Percentiles rank a stretch among this genome's conserved stretches.
These are phyloP conservation scores for Bombyx mori DNA, from an alignment of 1,140 invertebrate genomes.

Conservation along the genomic window DNA sequence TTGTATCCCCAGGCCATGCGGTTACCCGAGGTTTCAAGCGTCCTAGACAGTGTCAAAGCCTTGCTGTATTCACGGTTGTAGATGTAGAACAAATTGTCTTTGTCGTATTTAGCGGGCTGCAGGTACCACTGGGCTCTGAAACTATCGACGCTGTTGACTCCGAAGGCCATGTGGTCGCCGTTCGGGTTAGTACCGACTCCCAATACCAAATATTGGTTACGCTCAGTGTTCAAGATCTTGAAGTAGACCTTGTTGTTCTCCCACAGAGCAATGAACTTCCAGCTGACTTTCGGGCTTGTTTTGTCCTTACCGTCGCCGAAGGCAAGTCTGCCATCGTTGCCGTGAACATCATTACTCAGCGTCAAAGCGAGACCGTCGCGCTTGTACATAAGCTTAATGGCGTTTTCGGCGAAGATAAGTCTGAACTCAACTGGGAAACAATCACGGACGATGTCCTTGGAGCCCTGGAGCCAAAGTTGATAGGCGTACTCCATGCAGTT, in stretches of 20 bases:
- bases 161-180: constrained; percentile 2
- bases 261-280: neutral
- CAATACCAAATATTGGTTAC: neutral
- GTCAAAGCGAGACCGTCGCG: neutral
- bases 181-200: neutral
- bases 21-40: neutral
- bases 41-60: constrained; percentile 1
- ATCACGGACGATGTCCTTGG: neutral
- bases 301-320: neutral
- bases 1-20: neutral
- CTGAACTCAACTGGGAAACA: constrained; percentile 4
- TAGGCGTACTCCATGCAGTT: too few relatives aligned
- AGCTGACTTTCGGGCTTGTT: neutral
- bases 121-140: constrained; percentile 6
- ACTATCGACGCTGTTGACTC: neutral
- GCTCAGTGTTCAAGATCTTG: constrained; percentile 1
- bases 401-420: neutral
- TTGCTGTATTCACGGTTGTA: constrained; percentile 3
- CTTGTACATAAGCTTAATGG: neutral
- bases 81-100: neutral
- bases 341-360: neutral
- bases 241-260: constrained; percentile 1
- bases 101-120: neutral
- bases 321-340: neutral
- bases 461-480: neutral